Evolutionary conservation across 2,113 vertebrate genomes (phyloP).

Genomic region (Mustelus asterias): DNA sequence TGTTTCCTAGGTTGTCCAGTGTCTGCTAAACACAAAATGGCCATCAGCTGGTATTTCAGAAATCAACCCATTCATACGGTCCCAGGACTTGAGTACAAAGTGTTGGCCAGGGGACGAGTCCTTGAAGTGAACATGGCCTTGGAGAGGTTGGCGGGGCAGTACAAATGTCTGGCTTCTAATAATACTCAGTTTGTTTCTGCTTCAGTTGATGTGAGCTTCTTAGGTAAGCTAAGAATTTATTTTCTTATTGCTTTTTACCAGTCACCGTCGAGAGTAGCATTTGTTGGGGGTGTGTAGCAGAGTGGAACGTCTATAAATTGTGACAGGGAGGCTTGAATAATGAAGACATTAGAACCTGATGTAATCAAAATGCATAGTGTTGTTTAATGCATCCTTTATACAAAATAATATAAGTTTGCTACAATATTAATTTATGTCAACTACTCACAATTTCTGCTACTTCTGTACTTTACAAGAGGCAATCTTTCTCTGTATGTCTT

Average conservation of each 20-base stretch:
- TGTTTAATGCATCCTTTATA: background rate
- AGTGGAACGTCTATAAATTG: background rate
- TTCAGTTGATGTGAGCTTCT: conserved; percentile 61
- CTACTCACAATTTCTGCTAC: background rate
- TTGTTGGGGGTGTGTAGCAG: background rate
- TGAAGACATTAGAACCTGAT: background rate
- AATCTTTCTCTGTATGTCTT: background rate
- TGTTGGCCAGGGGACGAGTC: conserved; percentile 59
- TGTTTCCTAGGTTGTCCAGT: conserved; percentile 56
- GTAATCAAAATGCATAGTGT: too few relatives aligned
- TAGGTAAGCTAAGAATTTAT: conserved; percentile 58
- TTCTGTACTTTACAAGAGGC: background rate
- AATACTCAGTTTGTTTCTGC: conserved; percentile 56
- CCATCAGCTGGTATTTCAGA: conserved; percentile 61
- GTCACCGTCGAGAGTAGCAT: background rate
- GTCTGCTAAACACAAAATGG: conserved; percentile 51
- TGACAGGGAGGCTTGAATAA: background rate
- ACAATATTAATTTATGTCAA: background rate
- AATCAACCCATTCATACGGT: conserved; percentile 54
- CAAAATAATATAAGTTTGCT: background rate
- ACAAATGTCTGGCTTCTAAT: conserved; percentile 56
- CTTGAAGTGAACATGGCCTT: conserved; percentile 65
- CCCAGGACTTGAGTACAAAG: conserved; percentile 50
- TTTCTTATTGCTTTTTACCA: background rate
- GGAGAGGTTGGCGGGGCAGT: conserved; percentile 55